Evolutionary conservation across 2,113 vertebrate genomes (phyloP).

Genomic region (Vidua chalybeata): DNA sequence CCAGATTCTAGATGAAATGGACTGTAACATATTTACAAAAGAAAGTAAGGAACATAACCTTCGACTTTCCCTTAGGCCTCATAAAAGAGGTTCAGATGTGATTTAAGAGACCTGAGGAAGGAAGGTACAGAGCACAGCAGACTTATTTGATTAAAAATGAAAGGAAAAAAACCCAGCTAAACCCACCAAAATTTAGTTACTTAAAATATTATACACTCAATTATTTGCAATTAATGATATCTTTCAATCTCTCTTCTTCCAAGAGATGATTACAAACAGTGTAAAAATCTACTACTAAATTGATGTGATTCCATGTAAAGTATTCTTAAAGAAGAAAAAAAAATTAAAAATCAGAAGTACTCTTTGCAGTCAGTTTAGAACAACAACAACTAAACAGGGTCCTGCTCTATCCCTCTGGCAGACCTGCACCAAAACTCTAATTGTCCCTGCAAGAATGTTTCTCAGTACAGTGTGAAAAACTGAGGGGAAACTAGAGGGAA

Average conservation of each 20-base stretch:
- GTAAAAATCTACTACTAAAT: not conserved
- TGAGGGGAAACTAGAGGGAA: not conserved
- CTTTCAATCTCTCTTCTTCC: not conserved
- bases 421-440: not conserved
- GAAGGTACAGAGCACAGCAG: not conserved
- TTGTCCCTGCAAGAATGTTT: not conserved
- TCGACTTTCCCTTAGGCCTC: conserved; percentile 44
- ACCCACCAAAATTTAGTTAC: not conserved
- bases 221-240: not conserved
- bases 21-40: conserved; percentile 59
- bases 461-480: not conserved
- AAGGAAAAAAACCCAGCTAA: not conserved
- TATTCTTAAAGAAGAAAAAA: not conserved
- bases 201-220: not conserved
- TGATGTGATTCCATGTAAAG: not conserved
- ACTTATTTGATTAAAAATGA: not conserved
- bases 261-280: not conserved
- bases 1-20: conserved; percentile 27
- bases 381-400: not conserved
- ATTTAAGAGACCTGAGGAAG: conserved; percentile 38
- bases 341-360: not conserved
- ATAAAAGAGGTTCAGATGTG: conserved; percentile 43
- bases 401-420: not conserved
- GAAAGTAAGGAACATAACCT: conserved; percentile 58
- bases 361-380: not conserved